A percentile compares a stretch with the other conserved stretches of the same genome.
These are phyloP conservation scores for Apostichopus japonicus DNA, from an alignment of 35 echinoderm and acorn worm genomes.

Conservation along the genomic window DNA sequence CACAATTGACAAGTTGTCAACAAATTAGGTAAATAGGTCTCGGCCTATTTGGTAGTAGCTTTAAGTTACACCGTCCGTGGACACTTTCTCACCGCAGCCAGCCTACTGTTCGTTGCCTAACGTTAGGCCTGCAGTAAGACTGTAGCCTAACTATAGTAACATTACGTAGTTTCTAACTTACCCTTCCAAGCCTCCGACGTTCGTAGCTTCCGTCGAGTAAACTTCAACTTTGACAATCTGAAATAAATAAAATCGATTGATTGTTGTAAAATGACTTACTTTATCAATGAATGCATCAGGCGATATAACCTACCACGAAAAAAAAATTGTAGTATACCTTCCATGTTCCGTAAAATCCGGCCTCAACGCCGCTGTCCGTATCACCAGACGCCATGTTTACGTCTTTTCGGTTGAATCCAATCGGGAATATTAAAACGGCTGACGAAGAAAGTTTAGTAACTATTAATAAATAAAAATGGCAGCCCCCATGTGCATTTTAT, in stretches of 20 bases:
- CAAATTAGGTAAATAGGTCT: too few relatives aligned
- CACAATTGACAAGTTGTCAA: too few relatives aligned
- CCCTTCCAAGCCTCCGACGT: slow-evolving; percentile 64
- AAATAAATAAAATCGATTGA: not conserved
- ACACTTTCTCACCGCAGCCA: too few relatives aligned
- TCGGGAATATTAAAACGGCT: slow-evolving; percentile 10
- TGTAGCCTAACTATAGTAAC: not conserved
- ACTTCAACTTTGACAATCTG: slow-evolving; percentile 65
- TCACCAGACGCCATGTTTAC: slow-evolving; percentile 44
- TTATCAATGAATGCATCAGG: not conserved
- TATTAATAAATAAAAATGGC: slow-evolving; percentile 28
- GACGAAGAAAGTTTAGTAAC: not conserved
- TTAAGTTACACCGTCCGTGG: too few relatives aligned
- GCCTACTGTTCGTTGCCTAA: too few relatives aligned
- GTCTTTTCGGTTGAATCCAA: not conserved
- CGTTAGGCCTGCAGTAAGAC: too few relatives aligned
- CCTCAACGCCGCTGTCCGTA: not conserved
- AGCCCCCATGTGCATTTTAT: slow-evolving; percentile 13
- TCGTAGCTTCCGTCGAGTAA: slow-evolving; percentile 33
- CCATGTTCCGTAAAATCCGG: slow-evolving; percentile 46
- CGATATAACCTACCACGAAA: not conserved
- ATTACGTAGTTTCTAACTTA: slow-evolving; percentile 11
- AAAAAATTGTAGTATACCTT: not conserved
- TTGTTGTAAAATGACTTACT: not conserved
- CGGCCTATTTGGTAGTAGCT: too few relatives aligned